Base-by-base conservation (phyloP, 92 coral and sea anemone genomes). In the Virgularia gustaviana region DNA sequence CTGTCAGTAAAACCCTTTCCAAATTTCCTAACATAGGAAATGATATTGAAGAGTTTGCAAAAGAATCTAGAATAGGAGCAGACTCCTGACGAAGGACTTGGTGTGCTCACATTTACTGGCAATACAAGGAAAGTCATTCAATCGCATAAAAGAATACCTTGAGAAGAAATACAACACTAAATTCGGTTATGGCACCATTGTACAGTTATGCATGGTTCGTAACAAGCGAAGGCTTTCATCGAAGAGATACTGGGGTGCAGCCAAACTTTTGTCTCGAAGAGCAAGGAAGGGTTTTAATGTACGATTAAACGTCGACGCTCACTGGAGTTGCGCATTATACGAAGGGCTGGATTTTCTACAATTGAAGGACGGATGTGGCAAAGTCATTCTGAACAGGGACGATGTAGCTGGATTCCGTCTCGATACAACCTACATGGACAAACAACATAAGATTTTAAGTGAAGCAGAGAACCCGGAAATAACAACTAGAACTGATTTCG, bases 31-130 rank as follows among this genome's bases (percentile, higher is more conserved):
- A 52, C 52, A 63, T 77, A 9, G 81, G 81, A 18, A 77, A 65
- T 35, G 75, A 77, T 33, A 77, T 77, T 52, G 81, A 77, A 38
- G 73, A 64, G n/a, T 77, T 51, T 51, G 66, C 66, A 49, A 53
- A 70, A 27, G 66, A 27, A 2, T 49, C 61, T 25, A 41, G 81
- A 49, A 52, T 77, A 61, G 81, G 81, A 25, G 81, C 81, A 34
- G 81, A 77, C 61, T 49, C 81, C 2, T 59, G 81, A 66, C 41
- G 74, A 25, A 68, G 66, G 28, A 77, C 75, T n/a, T 23, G 75
- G 81, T 33, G 75, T 77, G 23, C 36, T 64, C 38, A 65, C 81
- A 19, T 77, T 52, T 36, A 35, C n/a, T 63, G 74, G 81, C 11
- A 77, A 65, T 49, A 47, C 62, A 23, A 49, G 51, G 20, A 77